A percentile compares a stretch with the other conserved stretches of the same genome.
Evolutionary conservation across 1,140 invertebrate species (phyloP).

Genomic region (Papilio machaon): DNA sequence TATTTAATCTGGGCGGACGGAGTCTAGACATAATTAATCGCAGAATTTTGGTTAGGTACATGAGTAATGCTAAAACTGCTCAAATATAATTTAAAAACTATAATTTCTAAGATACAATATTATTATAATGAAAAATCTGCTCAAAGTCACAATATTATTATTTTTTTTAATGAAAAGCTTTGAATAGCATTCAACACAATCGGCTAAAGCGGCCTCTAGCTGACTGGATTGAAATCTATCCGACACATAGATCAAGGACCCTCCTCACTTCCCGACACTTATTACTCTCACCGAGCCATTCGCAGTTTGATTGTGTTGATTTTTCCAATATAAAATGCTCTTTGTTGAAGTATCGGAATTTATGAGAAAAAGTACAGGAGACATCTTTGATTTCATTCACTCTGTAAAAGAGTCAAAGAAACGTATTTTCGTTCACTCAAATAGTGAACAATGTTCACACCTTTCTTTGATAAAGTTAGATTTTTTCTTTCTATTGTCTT

Average conservation of each 20-base stretch:
- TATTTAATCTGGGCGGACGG: no score
- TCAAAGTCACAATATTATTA: background rate
- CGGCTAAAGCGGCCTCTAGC: background rate
- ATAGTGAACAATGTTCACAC: background rate
- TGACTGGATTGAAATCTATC: slow-evolving; percentile 31
- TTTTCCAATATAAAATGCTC: slow-evolving; percentile 16
- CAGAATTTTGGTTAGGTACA: no score
- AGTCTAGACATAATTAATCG: no score
- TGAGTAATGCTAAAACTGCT: no score
- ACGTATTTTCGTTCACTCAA: background rate
- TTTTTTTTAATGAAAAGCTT: slow-evolving; percentile 3
- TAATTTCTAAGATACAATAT: no score
- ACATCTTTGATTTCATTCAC: background rate
- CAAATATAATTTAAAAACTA: no score
- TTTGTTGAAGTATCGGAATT: slow-evolving; percentile 27
- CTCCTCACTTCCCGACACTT: slow-evolving; percentile 31
- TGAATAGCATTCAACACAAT: background rate
- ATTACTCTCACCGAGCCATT: slow-evolving; percentile 14
- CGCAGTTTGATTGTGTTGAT: slow-evolving; percentile 25
- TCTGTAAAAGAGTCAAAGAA: background rate
- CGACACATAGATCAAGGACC: slow-evolving; percentile 30
- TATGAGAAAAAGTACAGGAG: slow-evolving; percentile 6
- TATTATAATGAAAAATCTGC: no score
- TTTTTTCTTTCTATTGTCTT: no score
- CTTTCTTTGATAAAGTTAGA: no score